These are phyloP conservation scores for Luehdorfia chinensis DNA, from an alignment of 1,140 invertebrate species.

Conservation along the genomic window DNA sequence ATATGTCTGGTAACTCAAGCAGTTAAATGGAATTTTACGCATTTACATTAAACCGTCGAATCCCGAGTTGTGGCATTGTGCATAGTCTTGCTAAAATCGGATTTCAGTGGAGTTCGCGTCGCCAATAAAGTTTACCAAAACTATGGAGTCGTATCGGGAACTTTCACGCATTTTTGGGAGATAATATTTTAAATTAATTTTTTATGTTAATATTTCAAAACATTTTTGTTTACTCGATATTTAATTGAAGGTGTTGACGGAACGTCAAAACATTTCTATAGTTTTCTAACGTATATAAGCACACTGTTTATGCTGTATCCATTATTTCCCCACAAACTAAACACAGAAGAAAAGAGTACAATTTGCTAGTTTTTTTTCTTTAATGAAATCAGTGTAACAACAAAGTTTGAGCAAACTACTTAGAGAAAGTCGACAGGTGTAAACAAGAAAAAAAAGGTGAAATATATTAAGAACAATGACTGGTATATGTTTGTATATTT, in stretches of 20 bases:
- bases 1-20: too few species aligned
- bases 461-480: not conserved
- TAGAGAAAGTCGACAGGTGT: slow-evolving; percentile 5
- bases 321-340: slow-evolving; percentile 5
- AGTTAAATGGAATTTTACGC: too few species aligned
- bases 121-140: too few species aligned
- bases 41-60: too few species aligned
- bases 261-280: not conserved
- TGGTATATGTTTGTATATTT: not conserved
- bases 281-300: not conserved
- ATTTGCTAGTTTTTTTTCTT: slow-evolving; percentile 3
- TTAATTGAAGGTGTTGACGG: slow-evolving; percentile 13
- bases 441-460: not conserved
- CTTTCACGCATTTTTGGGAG: too few species aligned
- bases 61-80: too few species aligned
- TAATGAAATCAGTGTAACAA: slow-evolving; percentile 1
- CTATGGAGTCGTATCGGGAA: too few species aligned
- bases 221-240: not conserved
- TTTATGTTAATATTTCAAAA: not conserved
- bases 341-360: not conserved
- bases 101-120: too few species aligned
- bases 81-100: too few species aligned
- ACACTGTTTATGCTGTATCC: slow-evolving; percentile 12
- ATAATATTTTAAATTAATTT: too few species aligned
- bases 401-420: slow-evolving; percentile 10